Evolutionary conservation across 2,888 invertebrate genomes (phyloP).

Genomic region (Ctenicera cuprea): DNA sequence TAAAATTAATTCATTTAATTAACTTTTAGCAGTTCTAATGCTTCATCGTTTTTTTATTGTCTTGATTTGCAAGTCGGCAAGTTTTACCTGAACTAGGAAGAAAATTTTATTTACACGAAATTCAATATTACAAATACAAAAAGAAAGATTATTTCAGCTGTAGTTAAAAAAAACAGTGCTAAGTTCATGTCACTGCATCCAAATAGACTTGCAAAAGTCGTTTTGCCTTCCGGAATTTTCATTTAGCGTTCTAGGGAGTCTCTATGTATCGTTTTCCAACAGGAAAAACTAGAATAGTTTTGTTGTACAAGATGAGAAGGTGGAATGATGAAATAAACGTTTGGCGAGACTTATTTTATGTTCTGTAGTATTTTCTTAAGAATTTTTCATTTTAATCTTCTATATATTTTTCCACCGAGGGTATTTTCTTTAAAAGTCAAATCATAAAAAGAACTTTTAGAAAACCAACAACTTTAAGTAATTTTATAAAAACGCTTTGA

Average conservation of each 20-base stretch:
- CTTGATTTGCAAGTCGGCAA: no score
- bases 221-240: background rate
- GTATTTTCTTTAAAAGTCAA: no score
- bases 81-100: no score
- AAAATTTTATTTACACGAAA: background rate
- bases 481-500: constrained; percentile 2
- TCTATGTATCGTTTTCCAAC: no score
- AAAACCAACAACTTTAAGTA: background rate
- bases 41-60: no score
- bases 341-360: background rate
- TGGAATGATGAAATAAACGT: background rate
- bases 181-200: background rate
- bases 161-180: background rate
- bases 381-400: no score
- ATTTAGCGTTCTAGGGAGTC: background rate
- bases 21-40: no score
- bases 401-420: no score
- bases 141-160: background rate
- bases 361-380: background rate
- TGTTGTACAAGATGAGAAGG: background rate
- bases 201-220: background rate
- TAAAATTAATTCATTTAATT: background rate
- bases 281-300: background rate
- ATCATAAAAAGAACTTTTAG: no score
- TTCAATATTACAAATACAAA: background rate